Conservation (phyloP, 2,888 invertebrate genomes). For the Microplitis deprimator region DNA sequence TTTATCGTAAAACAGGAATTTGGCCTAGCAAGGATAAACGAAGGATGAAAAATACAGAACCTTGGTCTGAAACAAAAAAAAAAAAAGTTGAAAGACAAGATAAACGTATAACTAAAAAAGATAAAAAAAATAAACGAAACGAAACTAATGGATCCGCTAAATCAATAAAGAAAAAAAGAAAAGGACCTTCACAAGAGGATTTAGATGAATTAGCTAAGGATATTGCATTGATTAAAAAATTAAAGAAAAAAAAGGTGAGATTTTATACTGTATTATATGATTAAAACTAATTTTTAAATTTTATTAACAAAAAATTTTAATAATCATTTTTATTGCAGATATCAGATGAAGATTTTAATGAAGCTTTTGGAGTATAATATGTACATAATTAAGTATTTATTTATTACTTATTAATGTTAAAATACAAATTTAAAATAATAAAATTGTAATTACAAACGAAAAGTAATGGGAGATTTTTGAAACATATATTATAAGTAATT, state of each 20-base stretch:
- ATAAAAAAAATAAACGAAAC: conserved; percentile 74
- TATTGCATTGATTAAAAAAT: conserved; percentile 86
- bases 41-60: conserved; percentile 76
- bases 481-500: too few species aligned
- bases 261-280: not conserved
- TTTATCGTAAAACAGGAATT: conserved; percentile 81
- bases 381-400: not conserved
- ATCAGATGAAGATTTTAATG: conserved; percentile 71
- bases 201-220: conserved; percentile 85
- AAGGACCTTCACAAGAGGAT: conserved; percentile 81
- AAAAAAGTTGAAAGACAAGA: conserved; percentile 79
- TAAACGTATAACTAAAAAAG: conserved; percentile 75
- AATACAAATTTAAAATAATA: too few species aligned
- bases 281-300: not conserved
- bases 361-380: conserved; percentile 64
- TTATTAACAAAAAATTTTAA: not conserved
- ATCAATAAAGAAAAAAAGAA: conserved; percentile 71
- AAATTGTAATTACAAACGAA: too few species aligned
- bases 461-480: too few species aligned
- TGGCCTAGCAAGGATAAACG: conserved; percentile 80
- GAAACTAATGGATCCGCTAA: conserved; percentile 63
- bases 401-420: not conserved
- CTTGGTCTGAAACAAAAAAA: conserved; percentile 86
- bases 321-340: conserved; percentile 65
- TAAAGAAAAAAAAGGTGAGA: conserved; percentile 84